Base-by-base conservation (phyloP, 23 tunicate genomes). In the Ascidia mentula region DNA sequence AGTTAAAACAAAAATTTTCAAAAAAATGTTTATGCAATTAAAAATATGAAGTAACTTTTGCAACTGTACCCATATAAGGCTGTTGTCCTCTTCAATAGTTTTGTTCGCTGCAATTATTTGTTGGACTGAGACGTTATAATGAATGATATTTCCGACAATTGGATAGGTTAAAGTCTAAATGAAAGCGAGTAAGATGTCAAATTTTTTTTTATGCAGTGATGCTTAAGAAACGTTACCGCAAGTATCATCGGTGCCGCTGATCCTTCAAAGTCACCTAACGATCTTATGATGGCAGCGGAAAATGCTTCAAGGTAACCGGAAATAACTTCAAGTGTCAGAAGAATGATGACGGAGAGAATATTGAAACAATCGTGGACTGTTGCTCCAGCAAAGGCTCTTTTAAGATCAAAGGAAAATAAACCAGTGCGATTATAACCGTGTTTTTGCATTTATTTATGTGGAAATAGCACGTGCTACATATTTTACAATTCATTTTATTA, bases 311-410 rank as follows among this genome's bases (percentile, higher is more conserved):
- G 13, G 75, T 71, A 71, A 17, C 75, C 75, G 18, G 75, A 28
- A 28, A 35, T 35, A 3, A 35, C 32, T 18, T 71, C 75, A 22
- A 71, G n/a, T 34, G 30, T 34, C 34, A 71, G 38, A 53, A 87
- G 77, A 60, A 87, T 32, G 24, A 82, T 13, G 13, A 87, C 86
- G 13, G 72, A 34, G 46, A 74, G n/a, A 39, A 73, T 60, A 60
- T 87, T 81, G 53, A 81, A 87, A 34, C 74, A 73, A 32, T 84
- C 91, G 2, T 84, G 82, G 36, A 87, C 40, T 18, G 82, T 83
- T 38, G 91, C 91, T 3, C 91, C 85, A 37, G 91, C 86, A 6
- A 87, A 74, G 13, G 86, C 81, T 39, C 80, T 81, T 36, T 32
- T 24, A 72, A 65, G 39, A 34, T 37, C 65, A 77, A n/a, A n/a